Evolutionary conservation across 2,113 vertebrate genomes (phyloP).

Genomic region (Colinus virginianus): DNA sequence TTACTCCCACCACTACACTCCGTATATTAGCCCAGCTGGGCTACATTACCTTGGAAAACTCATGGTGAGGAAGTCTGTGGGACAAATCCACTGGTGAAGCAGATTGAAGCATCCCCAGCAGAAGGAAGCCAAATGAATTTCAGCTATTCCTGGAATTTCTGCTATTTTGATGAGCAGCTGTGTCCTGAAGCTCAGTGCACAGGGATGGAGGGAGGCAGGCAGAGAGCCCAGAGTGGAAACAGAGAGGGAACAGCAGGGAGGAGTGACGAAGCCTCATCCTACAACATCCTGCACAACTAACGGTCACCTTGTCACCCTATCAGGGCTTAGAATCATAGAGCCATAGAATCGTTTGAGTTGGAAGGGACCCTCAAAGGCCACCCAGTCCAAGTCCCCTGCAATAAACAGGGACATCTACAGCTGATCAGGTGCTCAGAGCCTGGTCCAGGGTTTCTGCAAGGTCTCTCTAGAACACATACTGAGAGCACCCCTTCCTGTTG

Average conservation of each 20-base stretch:
- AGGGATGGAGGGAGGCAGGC: not conserved
- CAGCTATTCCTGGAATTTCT: constrained; percentile 33
- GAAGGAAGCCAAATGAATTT: not conserved
- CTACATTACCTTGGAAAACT: not conserved
- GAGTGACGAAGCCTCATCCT: not conserved
- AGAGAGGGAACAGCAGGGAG: not conserved
- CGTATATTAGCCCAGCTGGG: not conserved
- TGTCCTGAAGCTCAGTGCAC: not conserved
- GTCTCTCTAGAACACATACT: not conserved
- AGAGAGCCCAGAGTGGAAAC: not conserved
- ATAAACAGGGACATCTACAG: no score
- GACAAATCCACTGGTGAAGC: not conserved
- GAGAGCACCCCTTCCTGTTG: not conserved
- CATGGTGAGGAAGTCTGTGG: not conserved
- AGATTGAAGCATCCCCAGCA: not conserved
- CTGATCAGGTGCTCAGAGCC: no score
- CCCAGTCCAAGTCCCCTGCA: no score
- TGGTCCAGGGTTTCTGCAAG: not conserved
- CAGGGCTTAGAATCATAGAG: not conserved
- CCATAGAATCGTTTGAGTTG: no score
- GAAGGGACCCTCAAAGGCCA: no score
- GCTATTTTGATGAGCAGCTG: not conserved
- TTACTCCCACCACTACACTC: not conserved
- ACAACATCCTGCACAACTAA: not conserved
- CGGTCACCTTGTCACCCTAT: not conserved